Evolutionary conservation across 1,140 invertebrate genomes (phyloP), one percentile per base, ranked within the genome.

Genomic region (Drosophila bifasciata): DNA sequence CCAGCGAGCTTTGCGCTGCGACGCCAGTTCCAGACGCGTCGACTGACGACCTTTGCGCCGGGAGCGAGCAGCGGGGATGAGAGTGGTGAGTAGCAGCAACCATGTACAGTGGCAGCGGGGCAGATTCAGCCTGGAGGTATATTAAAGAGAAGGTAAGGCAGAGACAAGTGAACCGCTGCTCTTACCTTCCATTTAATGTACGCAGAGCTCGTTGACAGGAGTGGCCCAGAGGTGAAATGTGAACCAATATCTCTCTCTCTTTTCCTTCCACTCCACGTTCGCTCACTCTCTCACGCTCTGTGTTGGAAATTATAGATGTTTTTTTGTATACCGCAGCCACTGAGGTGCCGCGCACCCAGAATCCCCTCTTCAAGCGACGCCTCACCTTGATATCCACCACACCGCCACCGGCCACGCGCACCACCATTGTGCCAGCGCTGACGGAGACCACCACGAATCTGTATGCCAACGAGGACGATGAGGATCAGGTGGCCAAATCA

Each of bases 401-500:
- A 13, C 16, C 40, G 15, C 58, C 52, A 0, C 53, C 55, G 15
- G 45, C 50, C 2, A 23, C 13, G 2, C 70, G 70, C 15, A 58
- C 61, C 11, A 86, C 74, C 13, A 69, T 48, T 15, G 17, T 25
- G 44, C 74, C 44, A 55, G 16, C 15, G 15, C 43, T 36, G 17
- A 13, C 19, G n/a, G 81, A 88, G 6, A 86, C 73, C 28, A 78
- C 75, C 9, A 85, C 83, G 5, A 60, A 46, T 28, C 25, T 68
- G 41, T 72, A 68, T 56, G 36, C 44, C 1, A 66, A 13, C 43
- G 89, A 89, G 11, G 79, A 91, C 19, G 79, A 72, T 17, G 76
- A 77, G 16, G 89, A 91, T 50, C 89, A 91, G 67, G 70, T 91
- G 51, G 89, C 89, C 58, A 90, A 89, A 49, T 91, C 89, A 4